Conservation (phyloP, 1,140 invertebrate genomes). For the Sminthurides bifidus region DNA sequence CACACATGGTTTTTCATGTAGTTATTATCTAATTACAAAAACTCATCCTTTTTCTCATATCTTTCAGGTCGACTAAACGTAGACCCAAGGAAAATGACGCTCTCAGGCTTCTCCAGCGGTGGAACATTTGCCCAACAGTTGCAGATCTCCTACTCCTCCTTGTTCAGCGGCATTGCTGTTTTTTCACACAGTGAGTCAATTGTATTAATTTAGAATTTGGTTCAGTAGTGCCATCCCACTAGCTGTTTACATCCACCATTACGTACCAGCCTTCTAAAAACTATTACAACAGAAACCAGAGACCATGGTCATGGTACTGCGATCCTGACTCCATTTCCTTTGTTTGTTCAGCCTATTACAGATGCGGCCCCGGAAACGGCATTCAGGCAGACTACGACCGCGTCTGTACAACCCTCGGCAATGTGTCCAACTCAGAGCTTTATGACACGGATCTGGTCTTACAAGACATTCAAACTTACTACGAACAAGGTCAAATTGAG, state of each 20-base stretch:
- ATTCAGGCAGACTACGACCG: slow-evolving; percentile 20
- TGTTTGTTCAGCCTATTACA: slow-evolving; percentile 22
- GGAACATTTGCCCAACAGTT: slow-evolving; percentile 26
- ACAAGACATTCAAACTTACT: slow-evolving; percentile 21
- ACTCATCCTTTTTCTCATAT: too few relatives aligned
- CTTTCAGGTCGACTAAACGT: slow-evolving; percentile 14
- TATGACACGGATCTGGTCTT: slow-evolving; percentile 17
- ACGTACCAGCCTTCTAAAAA: too few relatives aligned
- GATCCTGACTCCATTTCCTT: background rate
- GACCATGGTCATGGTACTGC: too few relatives aligned
- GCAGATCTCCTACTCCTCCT: slow-evolving; percentile 22
- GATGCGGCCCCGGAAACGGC: slow-evolving; percentile 25
- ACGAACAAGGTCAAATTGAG: slow-evolving; percentile 18
- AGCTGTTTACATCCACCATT: too few relatives aligned
- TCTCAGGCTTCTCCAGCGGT: slow-evolving; percentile 23
- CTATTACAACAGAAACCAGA: too few relatives aligned
- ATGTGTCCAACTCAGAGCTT: background rate
- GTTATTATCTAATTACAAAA: too few relatives aligned
- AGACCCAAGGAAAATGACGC: slow-evolving; percentile 13
- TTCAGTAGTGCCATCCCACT: too few relatives aligned
- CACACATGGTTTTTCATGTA: too few relatives aligned
- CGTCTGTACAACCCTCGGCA: slow-evolving; percentile 9
- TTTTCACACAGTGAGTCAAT: slow-evolving; percentile 26
- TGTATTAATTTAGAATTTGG: too few relatives aligned
- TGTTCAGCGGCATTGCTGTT: slow-evolving; percentile 23